Evolutionary conservation across 2,113 vertebrate species (phyloP).

Genomic region (Fukomys damarensis): DNA sequence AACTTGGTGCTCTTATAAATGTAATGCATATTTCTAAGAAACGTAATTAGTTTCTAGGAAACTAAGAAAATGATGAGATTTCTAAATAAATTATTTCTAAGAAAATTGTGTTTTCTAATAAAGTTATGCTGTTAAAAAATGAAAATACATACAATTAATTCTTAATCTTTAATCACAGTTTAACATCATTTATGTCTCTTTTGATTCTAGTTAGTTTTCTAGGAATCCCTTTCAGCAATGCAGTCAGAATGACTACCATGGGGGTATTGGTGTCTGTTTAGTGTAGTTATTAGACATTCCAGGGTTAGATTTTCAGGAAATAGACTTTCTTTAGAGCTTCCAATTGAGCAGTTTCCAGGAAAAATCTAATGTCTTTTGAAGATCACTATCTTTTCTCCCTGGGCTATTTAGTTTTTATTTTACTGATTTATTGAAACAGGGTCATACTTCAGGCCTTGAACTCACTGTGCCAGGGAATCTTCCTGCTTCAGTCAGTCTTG

Average conservation of each 20-base stretch:
- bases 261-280: not conserved
- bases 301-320: not conserved
- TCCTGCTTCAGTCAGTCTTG: too few relatives aligned
- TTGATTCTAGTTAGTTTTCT: not conserved
- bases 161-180: not conserved
- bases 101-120: not conserved
- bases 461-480: too few relatives aligned
- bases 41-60: too few relatives aligned
- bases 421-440: too few relatives aligned
- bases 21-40: not conserved
- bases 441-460: too few relatives aligned
- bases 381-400: not conserved
- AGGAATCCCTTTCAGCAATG: not conserved
- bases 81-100: too few relatives aligned
- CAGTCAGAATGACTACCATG: not conserved
- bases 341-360: not conserved
- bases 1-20: not conserved
- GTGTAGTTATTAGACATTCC: not conserved
- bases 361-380: slow-evolving; percentile 16
- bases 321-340: not conserved
- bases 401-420: not conserved
- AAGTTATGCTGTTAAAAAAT: not conserved
- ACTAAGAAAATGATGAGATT: too few relatives aligned
- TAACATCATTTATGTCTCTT: not conserved
- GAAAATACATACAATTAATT: not conserved